Evolutionary conservation across 2,113 vertebrate species (phyloP).

Genomic region (Laterallus jamaicensis): DNA sequence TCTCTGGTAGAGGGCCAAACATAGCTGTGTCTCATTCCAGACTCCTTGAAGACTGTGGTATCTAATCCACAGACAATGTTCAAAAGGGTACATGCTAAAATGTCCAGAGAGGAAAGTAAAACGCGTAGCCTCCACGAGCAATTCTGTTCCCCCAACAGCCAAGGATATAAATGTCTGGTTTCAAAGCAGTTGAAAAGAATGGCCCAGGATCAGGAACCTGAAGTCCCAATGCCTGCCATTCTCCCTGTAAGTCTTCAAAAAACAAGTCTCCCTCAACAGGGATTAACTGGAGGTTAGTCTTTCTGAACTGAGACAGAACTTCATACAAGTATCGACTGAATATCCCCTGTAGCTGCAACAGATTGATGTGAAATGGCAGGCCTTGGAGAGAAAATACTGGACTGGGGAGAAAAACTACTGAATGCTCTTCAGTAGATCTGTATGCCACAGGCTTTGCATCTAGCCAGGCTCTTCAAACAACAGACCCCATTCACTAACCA

Average conservation of each 20-base stretch:
- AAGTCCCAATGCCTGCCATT: neutral
- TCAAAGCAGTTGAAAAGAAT: neutral
- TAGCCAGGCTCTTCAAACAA: neutral
- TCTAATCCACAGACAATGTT: neutral
- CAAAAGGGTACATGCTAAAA: neutral
- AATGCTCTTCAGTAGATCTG: neutral
- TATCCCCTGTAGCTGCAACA: neutral
- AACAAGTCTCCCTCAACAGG: neutral
- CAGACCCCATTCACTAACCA: neutral
- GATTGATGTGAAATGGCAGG: neutral
- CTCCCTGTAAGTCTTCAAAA: neutral
- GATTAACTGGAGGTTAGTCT: neutral
- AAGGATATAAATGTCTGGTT: neutral
- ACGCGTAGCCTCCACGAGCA: neutral
- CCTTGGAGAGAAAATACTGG: neutral
- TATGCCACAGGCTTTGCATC: neutral
- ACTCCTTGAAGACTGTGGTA: neutral
- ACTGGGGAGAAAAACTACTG: neutral
- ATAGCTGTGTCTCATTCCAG: neutral
- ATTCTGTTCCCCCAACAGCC: neutral
- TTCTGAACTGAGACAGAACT: neutral
- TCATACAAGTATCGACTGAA: neutral
- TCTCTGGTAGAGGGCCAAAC: neutral
- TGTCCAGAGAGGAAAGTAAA: neutral
- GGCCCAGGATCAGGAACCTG: neutral